phyloP scores from a whole-genome alignment of 2,888 invertebrate species.

The Dimorphilus gyrociliatus region DNA sequence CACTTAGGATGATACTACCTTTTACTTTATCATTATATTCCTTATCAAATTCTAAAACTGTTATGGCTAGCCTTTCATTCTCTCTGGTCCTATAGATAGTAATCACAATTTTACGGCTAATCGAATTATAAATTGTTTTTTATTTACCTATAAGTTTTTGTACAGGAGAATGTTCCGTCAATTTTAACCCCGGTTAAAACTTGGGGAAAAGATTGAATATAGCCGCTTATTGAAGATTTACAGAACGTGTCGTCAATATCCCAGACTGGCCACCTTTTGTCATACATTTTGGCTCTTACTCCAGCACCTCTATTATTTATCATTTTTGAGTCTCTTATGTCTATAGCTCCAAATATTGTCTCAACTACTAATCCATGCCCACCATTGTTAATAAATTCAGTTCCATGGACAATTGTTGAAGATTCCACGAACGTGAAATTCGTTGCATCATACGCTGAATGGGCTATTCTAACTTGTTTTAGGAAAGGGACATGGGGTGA shows the following conservation, averaged over 20 bases:
- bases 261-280: conserved; percentile 13
- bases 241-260: conserved; percentile 20
- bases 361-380: conserved; percentile 37
- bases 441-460: conserved; percentile 81
- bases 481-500: conserved; percentile 57
- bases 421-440: conserved; percentile 69
- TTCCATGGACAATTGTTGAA: conserved; percentile 61
- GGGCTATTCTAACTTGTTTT: conserved; percentile 60
- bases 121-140: no score
- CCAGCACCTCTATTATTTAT: conserved; percentile 35
- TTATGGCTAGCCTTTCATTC: no score
- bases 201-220: no score
- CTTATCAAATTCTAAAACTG: no score
- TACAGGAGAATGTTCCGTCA: no score
- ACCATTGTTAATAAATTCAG: conserved; percentile 62
- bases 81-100: no score
- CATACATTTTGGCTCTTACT: conserved; percentile 20
- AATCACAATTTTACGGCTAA: no score
- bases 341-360: conserved; percentile 25
- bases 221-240: conserved; percentile 7
- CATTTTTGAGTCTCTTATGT: conserved; percentile 23
- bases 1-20: no score
- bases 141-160: no score
- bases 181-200: no score
- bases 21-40: no score